Percentiles rank a stretch among this genome's conserved stretches.
Evolutionary conservation across 2,113 vertebrate genomes (phyloP).

Genomic region (Myotis brandtii): DNA sequence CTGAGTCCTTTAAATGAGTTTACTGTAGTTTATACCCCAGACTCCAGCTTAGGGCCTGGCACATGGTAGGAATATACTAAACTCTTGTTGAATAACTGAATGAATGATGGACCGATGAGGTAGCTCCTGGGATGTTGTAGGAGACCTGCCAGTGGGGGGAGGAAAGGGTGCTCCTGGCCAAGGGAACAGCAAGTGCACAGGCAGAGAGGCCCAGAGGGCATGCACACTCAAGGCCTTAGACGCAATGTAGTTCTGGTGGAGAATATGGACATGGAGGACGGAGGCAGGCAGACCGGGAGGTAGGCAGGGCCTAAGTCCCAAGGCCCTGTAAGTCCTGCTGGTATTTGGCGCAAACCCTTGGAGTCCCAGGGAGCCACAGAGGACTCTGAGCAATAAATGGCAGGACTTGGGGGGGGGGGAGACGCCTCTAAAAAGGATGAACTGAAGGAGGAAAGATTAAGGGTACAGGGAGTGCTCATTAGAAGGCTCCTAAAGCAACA

Average conservation of each 20-base stretch:
- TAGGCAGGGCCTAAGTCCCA: too few species aligned
- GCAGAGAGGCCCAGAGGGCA: too few species aligned
- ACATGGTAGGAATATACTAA: not conserved
- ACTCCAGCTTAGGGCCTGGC: not conserved
- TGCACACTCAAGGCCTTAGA: not conserved
- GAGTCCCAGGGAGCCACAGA: not conserved
- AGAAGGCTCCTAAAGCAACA: not conserved
- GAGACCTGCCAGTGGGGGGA: not conserved
- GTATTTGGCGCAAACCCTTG: not conserved
- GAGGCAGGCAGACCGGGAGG: not conserved
- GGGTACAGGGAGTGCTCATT: too few species aligned
- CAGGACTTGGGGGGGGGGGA: too few species aligned
- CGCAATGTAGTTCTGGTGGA: too few species aligned
- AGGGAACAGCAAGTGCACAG: not conserved
- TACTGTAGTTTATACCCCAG: too few species aligned
- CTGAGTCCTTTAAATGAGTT: not conserved
- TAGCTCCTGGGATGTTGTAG: not conserved
- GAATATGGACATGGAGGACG: accelerated
- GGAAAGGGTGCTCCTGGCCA: not conserved
- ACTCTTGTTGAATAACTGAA: not conserved
- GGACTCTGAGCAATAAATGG: not conserved
- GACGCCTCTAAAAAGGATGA: not conserved
- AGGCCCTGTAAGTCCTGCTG: not conserved
- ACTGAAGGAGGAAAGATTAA: not conserved
- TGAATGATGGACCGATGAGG: not conserved